phyloP scores from a whole-genome alignment of 2,797 vertebrate species.

The Sebastes trivittatus region DNA sequence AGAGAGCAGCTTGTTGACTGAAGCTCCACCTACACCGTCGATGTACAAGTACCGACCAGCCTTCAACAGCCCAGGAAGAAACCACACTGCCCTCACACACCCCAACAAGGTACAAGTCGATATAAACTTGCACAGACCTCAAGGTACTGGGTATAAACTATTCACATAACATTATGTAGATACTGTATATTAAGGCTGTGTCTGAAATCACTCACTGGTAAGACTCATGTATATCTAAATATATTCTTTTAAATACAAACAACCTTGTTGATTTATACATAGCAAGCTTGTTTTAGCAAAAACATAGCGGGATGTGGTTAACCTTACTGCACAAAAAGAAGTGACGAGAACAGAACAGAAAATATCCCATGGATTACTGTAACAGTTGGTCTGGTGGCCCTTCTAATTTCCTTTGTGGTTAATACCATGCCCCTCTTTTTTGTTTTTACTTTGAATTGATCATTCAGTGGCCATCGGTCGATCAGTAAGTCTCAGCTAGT shows the following conservation, averaged over 20 bases:
- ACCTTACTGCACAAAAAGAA: background rate
- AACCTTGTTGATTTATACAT: background rate
- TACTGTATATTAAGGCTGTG: background rate
- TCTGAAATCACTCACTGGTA: too few relatives aligned
- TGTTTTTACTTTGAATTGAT: constrained; percentile 75
- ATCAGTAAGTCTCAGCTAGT: constrained; percentile 83
- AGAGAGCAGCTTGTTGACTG: constrained; percentile 92
- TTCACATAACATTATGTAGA: background rate
- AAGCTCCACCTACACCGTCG: constrained; percentile 92
- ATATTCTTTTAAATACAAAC: background rate
- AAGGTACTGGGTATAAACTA: background rate
- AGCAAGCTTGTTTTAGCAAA: background rate
- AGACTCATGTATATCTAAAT: background rate
- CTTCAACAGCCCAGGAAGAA: constrained; percentile 89
- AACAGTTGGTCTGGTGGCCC: constrained; percentile 35
- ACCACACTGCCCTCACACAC: constrained; percentile 83
- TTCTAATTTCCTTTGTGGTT: constrained; percentile 65
- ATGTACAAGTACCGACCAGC: constrained; percentile 95
- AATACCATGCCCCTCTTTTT: constrained; percentile 74
- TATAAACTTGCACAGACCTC: background rate
- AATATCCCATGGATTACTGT: background rate
- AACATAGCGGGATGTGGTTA: background rate
- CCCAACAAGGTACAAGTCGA: constrained; percentile 79
- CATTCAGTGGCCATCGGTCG: constrained; percentile 83
- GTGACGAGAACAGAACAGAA: background rate